phyloP scores from a whole-genome alignment of 2,797 vertebrate genomes.

The Oryzias dopingdopingensis region DNA sequence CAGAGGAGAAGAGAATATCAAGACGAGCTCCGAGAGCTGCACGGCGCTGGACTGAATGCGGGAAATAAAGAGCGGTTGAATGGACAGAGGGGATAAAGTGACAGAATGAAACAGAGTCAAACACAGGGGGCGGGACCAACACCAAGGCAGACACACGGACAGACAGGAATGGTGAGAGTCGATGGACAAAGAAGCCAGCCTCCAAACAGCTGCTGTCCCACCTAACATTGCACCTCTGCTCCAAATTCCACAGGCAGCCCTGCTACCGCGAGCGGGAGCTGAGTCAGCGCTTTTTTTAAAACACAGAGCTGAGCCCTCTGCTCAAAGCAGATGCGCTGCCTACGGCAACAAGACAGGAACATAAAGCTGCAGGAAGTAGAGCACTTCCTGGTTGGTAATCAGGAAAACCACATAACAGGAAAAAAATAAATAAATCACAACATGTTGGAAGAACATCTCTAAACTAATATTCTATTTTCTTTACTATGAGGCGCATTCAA shows the following conservation, averaged over 20 bases:
- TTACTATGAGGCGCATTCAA: too few species aligned
- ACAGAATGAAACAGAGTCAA: constrained; percentile 6
- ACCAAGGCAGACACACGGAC: constrained; percentile 20
- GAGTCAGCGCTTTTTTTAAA: constrained; percentile 75
- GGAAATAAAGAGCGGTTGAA: constrained; percentile 11
- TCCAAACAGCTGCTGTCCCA: constrained; percentile 70
- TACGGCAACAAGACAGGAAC: constrained; percentile 42
- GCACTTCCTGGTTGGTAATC: not conserved
- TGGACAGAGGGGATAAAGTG: not conserved
- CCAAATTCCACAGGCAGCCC: constrained; percentile 72
- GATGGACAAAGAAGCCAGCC: constrained; percentile 56
- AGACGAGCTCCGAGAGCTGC: constrained; percentile 11
- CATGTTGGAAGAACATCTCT: too few species aligned
- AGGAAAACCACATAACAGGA: not conserved
- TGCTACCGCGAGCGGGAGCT: constrained; percentile 62
- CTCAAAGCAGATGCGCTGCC: constrained; percentile 51
- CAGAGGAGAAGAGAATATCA: constrained; percentile 4
- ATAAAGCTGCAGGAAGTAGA: constrained; percentile 27
- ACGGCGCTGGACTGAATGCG: constrained; percentile 3
- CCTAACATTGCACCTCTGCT: constrained; percentile 70
- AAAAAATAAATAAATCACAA: not conserved
- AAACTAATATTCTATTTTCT: too few species aligned
- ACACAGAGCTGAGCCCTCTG: constrained; percentile 54
- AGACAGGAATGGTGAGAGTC: constrained; percentile 7
- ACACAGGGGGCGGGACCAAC: constrained; percentile 23